Evolutionary conservation across 2,888 invertebrate genomes (phyloP).

Genomic region (Pyrrhosoma nymphula): DNA sequence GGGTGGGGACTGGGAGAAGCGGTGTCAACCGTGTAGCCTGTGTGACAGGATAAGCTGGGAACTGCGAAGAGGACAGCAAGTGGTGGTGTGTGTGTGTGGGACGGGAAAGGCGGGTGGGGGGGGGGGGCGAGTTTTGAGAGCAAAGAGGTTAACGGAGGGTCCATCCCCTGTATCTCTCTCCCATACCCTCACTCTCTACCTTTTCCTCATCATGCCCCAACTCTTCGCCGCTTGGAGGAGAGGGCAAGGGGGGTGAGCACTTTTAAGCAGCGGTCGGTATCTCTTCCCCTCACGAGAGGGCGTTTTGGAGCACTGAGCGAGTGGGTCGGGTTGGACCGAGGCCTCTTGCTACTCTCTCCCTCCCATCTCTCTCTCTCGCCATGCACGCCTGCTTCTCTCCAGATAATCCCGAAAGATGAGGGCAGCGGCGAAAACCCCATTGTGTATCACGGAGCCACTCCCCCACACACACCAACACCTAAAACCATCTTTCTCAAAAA

Average conservation of each 20-base stretch:
- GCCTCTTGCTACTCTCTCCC: slow-evolving; percentile 22
- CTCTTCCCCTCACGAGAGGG: neutral
- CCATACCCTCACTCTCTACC: neutral
- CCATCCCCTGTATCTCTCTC: neutral
- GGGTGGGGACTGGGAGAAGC: neutral
- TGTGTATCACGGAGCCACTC: neutral
- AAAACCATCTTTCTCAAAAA: no score
- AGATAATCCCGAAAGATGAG: slow-evolving; percentile 46
- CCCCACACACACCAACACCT: neutral
- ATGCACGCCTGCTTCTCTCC: neutral
- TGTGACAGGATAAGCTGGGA: slow-evolving; percentile 46
- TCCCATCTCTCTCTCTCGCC: no score
- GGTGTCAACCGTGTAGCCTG: slow-evolving; percentile 5
- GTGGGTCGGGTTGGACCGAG: neutral
- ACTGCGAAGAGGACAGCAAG: slow-evolving; percentile 49
- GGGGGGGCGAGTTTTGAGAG: no score
- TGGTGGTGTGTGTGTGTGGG: slow-evolving; percentile 45
- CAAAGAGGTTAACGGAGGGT: slow-evolving; percentile 50
- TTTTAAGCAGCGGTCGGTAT: neutral
- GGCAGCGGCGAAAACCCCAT: neutral
- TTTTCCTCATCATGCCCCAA: neutral
- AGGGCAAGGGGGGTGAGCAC: neutral
- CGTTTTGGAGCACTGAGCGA: neutral
- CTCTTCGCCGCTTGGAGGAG: neutral
- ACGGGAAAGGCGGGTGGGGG: neutral